These are phyloP conservation scores for Pyxicephalus adspersus DNA, from an alignment of 2,113 vertebrate genomes.

Conservation along the genomic window DNA sequence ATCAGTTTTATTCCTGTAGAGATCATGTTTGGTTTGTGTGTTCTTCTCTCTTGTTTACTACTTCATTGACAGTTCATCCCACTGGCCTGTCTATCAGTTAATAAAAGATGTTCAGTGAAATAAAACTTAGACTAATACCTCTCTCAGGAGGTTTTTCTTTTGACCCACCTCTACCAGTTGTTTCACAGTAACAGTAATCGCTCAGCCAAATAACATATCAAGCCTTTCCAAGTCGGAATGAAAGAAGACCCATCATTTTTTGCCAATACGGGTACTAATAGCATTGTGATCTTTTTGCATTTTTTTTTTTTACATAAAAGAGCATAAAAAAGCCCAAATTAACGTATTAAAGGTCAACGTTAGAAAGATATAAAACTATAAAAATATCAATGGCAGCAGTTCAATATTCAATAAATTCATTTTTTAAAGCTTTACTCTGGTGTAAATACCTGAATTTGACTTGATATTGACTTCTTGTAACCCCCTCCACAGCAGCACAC, in stretches of 20 bases:
- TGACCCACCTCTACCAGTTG: background rate
- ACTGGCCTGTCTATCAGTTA: background rate
- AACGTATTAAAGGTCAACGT: too few species aligned
- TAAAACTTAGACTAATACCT: background rate
- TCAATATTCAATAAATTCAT: too few species aligned
- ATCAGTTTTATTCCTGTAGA: background rate
- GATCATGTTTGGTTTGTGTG: background rate
- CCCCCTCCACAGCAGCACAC: too few species aligned
- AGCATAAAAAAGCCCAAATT: too few species aligned
- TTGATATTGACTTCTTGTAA: too few species aligned
- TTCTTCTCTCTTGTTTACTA: background rate
- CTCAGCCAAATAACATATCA: background rate
- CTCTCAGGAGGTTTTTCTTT: background rate
- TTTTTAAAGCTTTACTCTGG: too few species aligned
- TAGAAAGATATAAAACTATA: too few species aligned
- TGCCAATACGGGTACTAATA: too few species aligned
- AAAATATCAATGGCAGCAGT: too few species aligned
- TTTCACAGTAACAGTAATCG: background rate
- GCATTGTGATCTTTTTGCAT: too few species aligned
- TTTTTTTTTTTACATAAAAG: too few species aligned
- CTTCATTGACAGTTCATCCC: background rate
- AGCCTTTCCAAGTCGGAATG: background rate
- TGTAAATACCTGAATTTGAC: too few species aligned
- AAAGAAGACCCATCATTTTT: background rate
- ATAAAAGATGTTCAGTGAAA: background rate